Evolutionary conservation across 1,140 invertebrate genomes (phyloP).

Genomic region (Camponotus pennsylvanicus): DNA sequence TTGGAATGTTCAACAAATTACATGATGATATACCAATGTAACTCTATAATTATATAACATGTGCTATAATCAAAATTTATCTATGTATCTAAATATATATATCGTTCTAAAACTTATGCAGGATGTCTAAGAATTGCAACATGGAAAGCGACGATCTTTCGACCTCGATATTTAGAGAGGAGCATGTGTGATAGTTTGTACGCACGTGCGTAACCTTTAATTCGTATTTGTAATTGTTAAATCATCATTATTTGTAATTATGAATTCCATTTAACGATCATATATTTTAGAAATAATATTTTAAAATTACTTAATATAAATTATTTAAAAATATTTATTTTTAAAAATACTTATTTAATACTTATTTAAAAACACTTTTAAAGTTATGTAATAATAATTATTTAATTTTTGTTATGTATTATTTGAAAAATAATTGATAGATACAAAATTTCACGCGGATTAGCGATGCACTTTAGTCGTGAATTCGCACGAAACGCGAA

Average conservation of each 20-base stretch:
- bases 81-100: slow-evolving; percentile 1
- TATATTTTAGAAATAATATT: neutral
- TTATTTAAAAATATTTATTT: neutral
- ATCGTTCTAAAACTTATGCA: neutral
- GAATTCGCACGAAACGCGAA: neutral
- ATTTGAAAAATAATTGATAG: neutral
- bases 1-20: neutral
- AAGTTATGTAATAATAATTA: neutral
- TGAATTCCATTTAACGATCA: neutral
- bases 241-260: slow-evolving; percentile 1
- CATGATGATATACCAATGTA: neutral
- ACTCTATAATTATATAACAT: slow-evolving; percentile 1
- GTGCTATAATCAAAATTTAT: slow-evolving; percentile 4
- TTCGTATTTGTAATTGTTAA: slow-evolving; percentile 16
- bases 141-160: slow-evolving; percentile 23
- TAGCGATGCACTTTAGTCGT: neutral
- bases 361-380: neutral
- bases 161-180: slow-evolving; percentile 43
- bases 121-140: slow-evolving; percentile 10
- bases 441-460: neutral
- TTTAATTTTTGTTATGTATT: neutral
- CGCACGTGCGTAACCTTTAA: slow-evolving; percentile 7
- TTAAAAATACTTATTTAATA: neutral
- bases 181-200: neutral
- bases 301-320: neutral